phyloP scores from a whole-genome alignment of 2,113 vertebrate genomes.

The Psammodynastes pulverulentus region DNA sequence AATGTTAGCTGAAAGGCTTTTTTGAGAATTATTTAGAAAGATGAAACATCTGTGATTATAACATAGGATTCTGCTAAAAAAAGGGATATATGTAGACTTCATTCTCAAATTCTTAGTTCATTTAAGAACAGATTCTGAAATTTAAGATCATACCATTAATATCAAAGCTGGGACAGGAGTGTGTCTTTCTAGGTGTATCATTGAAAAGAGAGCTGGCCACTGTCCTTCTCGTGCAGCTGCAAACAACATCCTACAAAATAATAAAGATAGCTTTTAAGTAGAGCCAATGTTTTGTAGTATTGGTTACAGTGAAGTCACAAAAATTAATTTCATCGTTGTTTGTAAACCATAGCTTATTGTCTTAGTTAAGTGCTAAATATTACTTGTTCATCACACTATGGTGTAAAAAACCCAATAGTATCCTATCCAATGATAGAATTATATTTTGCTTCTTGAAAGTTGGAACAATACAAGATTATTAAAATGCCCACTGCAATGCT shows the following conservation, averaged over 20 bases:
- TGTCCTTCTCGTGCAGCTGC: slow-evolving; percentile 45
- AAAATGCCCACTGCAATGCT: background rate
- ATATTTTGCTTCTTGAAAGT: background rate
- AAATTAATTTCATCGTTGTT: background rate
- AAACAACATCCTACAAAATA: slow-evolving; percentile 26
- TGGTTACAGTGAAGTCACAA: background rate
- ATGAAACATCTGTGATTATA: background rate
- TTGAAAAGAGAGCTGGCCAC: slow-evolving; percentile 31
- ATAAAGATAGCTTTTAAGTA: background rate
- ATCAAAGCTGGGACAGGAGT: slow-evolving; percentile 35
- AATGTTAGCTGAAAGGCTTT: background rate
- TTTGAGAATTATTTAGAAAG: background rate
- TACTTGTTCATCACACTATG: background rate
- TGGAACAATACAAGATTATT: background rate
- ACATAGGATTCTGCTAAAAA: background rate
- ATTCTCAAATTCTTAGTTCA: background rate
- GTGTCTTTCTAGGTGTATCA: slow-evolving; percentile 42
- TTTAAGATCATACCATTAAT: slow-evolving; percentile 10
- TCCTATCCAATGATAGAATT: background rate
- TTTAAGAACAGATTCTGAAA: background rate
- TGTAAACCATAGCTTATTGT: background rate
- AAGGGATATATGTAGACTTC: background rate
- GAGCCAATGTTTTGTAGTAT: background rate
- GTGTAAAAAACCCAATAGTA: background rate
- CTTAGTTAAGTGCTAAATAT: background rate